Percentiles rank a stretch among this genome's conserved stretches.
phyloP scores from a whole-genome alignment of 2,888 invertebrate species.

The Eueremaeus valkanovi region DNA sequence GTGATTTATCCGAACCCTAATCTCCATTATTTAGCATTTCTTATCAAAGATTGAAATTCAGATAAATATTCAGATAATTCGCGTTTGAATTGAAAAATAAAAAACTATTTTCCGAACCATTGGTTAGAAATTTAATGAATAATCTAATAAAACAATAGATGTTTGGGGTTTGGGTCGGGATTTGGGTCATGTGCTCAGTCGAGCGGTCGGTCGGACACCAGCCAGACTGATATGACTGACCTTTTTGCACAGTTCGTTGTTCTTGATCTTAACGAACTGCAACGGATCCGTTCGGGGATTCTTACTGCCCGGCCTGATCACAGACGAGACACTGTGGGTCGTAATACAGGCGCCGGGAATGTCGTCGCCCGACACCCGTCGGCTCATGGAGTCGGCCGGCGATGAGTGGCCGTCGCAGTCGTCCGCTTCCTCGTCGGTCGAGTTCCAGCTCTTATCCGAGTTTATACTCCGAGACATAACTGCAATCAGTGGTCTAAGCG shows the following conservation, averaged over 20 bases:
- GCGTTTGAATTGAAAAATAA: too few species aligned
- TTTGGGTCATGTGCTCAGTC: too few species aligned
- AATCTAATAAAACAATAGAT: too few species aligned
- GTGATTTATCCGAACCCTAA: too few species aligned
- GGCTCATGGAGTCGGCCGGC: not conserved
- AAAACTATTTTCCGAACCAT: too few species aligned
- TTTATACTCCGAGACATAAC: conserved; percentile 31
- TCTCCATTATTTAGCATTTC: too few species aligned
- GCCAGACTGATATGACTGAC: conserved; percentile 40
- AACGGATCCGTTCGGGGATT: conserved; percentile 45
- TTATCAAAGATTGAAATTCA: too few species aligned
- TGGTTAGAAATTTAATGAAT: too few species aligned
- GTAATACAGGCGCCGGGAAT: conserved; percentile 42
- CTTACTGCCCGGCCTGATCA: conserved; percentile 43
- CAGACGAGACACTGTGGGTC: conserved; percentile 42
- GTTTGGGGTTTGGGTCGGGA: too few species aligned
- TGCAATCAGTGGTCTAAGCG: not conserved
- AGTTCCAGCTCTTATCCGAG: conserved; percentile 30
- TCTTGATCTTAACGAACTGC: conserved; percentile 48
- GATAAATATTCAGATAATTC: too few species aligned
- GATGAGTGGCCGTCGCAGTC: conserved; percentile 38
- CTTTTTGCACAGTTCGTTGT: conserved; percentile 46
- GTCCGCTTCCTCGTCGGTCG: conserved; percentile 33
- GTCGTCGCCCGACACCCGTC: conserved; percentile 3
- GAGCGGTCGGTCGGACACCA: too few species aligned